Base-by-base conservation (phyloP, 2,113 vertebrate species). In the Speoplatyrhinus poulsoni region DNA sequence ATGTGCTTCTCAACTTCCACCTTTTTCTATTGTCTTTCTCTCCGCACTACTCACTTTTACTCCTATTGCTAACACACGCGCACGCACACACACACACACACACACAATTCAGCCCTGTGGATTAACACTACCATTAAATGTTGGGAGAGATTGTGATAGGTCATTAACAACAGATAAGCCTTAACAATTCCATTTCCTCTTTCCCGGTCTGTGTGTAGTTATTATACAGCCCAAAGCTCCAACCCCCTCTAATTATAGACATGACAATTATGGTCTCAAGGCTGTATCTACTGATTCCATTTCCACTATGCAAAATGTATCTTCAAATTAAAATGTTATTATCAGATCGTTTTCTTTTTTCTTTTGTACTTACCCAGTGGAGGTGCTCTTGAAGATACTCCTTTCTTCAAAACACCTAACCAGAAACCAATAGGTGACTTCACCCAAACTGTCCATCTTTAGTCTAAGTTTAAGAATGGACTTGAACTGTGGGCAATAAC, bases 141-240 rank as follows among this genome's bases (percentile, higher is more conserved):
- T 62, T 17, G 36, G 12, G 13, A 72, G 70, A 76, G 67, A 48
- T 50, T 65, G 49, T 57, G 50, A 73, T 73, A 58, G 67, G 26
- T 76, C 63, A 67, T 84, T 85, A 85, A 76, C 67, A 80, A 74
- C 55, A 59, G 75, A 82, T 87, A 85, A 84, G 77, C 67, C 3
- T 4, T 68, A 73, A 76, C 70, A 75, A 67, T 72, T 81, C 70
- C 16, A 72, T 84, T 84, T 78, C 70, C 59, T 57, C 67, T 65
- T 15, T 67, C 15, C 13, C 13, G n/a, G 8, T 69, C 13, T 17
- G 8, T 70, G 16, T 75, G 63, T 41, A 69, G 53, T 69, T 81
- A 68, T 79, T 36, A 32, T 52, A 73, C 47, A 77, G 57, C 65
- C 69, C 76, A 60, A 82, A 60, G 58, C 59, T 62, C 12, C 59